Conservation (phyloP, 2,888 invertebrate genomes). For the Brachynemurus nebulosus region DNA sequence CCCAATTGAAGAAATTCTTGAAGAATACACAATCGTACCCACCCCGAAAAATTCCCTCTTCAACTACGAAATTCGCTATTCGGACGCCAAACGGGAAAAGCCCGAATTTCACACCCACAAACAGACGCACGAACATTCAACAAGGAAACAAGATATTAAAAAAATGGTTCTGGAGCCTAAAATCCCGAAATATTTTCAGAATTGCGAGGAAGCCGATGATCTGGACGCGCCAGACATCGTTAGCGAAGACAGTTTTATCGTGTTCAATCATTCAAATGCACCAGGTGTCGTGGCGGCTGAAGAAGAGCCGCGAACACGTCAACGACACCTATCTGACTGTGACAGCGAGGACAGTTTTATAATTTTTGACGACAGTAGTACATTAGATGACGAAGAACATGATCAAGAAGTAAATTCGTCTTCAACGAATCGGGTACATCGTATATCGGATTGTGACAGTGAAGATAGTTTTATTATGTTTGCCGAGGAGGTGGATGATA, state of each 20-base stretch:
- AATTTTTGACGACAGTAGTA: neutral
- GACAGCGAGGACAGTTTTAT: constrained; percentile 28
- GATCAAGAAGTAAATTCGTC: neutral
- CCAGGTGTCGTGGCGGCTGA: neutral
- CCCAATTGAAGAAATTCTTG: neutral
- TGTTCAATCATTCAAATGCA: neutral
- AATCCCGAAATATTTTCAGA: too few relatives aligned
- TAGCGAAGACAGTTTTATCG: neutral
- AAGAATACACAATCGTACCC: too few relatives aligned
- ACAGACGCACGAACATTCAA: too few relatives aligned
- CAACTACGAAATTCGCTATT: constrained; percentile 1
- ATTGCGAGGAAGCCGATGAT: too few relatives aligned
- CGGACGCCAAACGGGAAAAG: constrained; percentile 3
- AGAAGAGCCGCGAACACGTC: neutral
- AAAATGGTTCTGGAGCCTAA: too few relatives aligned
- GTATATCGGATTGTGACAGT: constrained; percentile 38
- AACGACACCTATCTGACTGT: constrained; percentile 33
- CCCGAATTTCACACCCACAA: too few relatives aligned
- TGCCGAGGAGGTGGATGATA: constrained; percentile 34
- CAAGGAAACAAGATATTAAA: too few relatives aligned
- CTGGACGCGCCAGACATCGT: neutral
- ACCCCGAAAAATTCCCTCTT: neutral
- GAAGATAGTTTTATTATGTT: constrained; percentile 43
- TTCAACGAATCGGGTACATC: constrained; percentile 16
- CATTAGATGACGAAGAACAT: neutral